Base-by-base conservation (phyloP, 2,888 invertebrate species). In the Hemistola chrysoprasaria region DNA sequence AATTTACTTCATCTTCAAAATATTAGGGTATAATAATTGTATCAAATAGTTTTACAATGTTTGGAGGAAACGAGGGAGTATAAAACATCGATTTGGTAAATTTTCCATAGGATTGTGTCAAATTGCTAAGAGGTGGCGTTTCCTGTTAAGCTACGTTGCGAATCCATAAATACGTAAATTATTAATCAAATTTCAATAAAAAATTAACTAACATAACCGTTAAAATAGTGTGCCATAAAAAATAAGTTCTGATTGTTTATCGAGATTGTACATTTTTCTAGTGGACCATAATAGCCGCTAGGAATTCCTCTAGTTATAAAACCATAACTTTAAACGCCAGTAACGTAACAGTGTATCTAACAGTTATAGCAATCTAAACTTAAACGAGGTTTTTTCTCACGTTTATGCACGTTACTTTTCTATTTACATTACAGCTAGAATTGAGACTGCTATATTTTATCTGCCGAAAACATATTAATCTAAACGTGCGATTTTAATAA, bases 301-400 rank as follows among this genome's bases (percentile, higher is more conserved):
- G 33, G n/a, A 45, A 27, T 35, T 7, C 25, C 32, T 22, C 40
- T 50, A 33, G 50, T 50, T 52, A 50, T 43, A 41, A 50, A 32
- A 30, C 22, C 41, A 50, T 47, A 46, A 39, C 38, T 20, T 23
- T 36, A 42, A 23, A 41, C 43, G 40, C 23, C 40, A 35, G 53
- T 55, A 53, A 50, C 33, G 50, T 50, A n/a, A n/a, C n/a, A n/a
- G n/a, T 59, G 53, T 48, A 61, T 55, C 37, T 67, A 71, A 70
- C 72, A 63, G 71, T 64, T 44, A 36, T 22, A 36, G 56, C 46
- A 51, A 60, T 66, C 62, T 59, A 30, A 51, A 45, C 35, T 50
- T 53, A 31, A 43, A 49, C 36, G 11, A 30, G 2, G 24, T 30
- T 38, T 54, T 54, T 61, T 56, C 59, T 54, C 55, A 62, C 63